Evolutionary conservation across 2,113 vertebrate genomes (phyloP), one percentile per base, ranked within the genome.

Genomic region (Callithrix jacchus): DNA sequence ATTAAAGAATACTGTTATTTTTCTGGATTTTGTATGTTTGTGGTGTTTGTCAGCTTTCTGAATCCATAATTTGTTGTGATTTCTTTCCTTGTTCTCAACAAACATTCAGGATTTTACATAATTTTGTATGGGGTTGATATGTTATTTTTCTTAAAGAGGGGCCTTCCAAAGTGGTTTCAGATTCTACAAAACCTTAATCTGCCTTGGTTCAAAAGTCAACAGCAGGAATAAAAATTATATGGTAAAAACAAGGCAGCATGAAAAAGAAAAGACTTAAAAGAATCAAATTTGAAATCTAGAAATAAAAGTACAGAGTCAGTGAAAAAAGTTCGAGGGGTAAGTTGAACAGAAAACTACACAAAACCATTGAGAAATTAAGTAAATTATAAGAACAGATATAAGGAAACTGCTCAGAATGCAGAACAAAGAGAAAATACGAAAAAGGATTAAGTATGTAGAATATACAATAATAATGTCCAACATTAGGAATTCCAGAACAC

Each of bases 211-310:
- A 84, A 86, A 96, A 92, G 49, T 79, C 71, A 95, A 70, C 7
- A 86, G 42, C 49, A 91, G 17, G 35, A 90, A 87, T 80, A 66
- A 21, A 91, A 85, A 83, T 76, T 70, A 76, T 20, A 80, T 16
- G 21, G 54, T 27, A 94, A 87, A 92, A 88, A 94, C 30, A 80
- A 66, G 76, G n/a, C 83, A 88, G 42, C 35, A 61, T 21, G 45
- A 94, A 77, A 94, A 92, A 90, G 40, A 80, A 89, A 64, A 91
- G 17, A 52, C 90, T 27, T 92, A 71, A 79, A 82, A 87, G 56
- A 94, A 49, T 71, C 66, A 90, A 93, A 90, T 91, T 68, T 52
- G 13, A 94, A 96, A 93, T 84, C 42, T 76, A 94, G 45, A 88
- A 96, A 96, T 61, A 89, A 95, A 91, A 88, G 35, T 90, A 86